Conservation (phyloP, 2,113 vertebrate genomes). For the Ammodytes marinus region DNA sequence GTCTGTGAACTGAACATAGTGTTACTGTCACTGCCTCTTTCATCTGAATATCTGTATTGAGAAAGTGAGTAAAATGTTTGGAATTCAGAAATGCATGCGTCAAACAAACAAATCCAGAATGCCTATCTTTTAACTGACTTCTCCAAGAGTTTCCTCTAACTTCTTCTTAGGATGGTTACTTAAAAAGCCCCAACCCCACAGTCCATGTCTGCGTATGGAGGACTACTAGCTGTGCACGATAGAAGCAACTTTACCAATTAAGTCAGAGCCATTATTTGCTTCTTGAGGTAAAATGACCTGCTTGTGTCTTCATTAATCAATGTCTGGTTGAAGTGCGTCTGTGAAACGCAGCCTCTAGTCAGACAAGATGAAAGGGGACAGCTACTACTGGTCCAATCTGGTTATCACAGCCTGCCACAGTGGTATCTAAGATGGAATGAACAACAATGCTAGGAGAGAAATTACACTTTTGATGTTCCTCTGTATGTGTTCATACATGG, state of each 20-base stretch:
- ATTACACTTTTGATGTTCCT: background rate
- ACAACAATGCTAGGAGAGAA: background rate
- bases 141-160: background rate
- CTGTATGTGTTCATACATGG: background rate
- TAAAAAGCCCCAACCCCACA: constrained; percentile 9
- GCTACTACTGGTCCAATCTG: background rate
- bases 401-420: background rate
- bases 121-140: constrained; percentile 14
- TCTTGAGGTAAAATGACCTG: constrained; percentile 54
- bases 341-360: constrained; percentile 9
- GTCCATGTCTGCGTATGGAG: background rate
- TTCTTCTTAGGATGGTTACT: constrained; percentile 1
- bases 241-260: constrained; percentile 57
- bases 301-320: constrained; percentile 57
- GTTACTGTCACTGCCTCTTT: background rate
- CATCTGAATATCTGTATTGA: background rate
- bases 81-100: background rate
- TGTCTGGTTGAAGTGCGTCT: constrained; percentile 23
- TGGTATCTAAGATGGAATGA: background rate
- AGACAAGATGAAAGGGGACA: constrained; percentile 2
- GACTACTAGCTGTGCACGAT: constrained; percentile 41
- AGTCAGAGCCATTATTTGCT: constrained; percentile 64
- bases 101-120: background rate
- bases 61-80: constrained; percentile 1
- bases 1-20: constrained; percentile 1